A percentile compares a stretch with the other conserved stretches of the same genome.
These are phyloP conservation scores for Stegodyphus dumicola DNA, from an alignment of 1,140 invertebrate species.

Conservation along the genomic window DNA sequence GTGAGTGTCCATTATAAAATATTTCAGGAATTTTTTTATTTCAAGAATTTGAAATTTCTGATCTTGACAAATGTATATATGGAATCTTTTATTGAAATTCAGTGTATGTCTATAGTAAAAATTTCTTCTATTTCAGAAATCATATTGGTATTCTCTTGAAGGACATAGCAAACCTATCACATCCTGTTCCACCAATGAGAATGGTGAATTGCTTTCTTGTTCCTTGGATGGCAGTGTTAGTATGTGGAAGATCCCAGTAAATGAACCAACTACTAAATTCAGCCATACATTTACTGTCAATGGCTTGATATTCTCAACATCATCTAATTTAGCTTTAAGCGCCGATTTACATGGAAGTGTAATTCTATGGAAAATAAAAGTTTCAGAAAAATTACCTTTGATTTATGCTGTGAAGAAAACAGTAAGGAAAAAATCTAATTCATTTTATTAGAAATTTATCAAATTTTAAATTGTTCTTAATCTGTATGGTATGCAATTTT, in stretches of 20 bases:
- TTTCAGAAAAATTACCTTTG: background rate
- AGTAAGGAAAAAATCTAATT: background rate
- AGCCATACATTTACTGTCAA: constrained; percentile 16
- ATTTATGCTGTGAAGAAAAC: constrained; percentile 32
- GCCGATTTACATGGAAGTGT: constrained; percentile 34
- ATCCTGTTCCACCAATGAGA: constrained; percentile 26
- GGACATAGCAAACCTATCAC: constrained; percentile 48
- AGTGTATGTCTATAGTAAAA: no score
- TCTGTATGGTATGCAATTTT: background rate
- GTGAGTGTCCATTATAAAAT: no score
- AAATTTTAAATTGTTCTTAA: background rate
- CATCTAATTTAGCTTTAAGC: background rate
- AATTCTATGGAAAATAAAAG: constrained; percentile 28
- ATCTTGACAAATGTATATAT: no score
- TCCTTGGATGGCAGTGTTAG: constrained; percentile 49
- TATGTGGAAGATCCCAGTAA: constrained; percentile 26
- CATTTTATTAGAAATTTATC: background rate
- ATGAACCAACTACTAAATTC: background rate
- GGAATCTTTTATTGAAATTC: no score
- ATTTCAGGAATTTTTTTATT: no score
- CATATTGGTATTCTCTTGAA: constrained; percentile 40
- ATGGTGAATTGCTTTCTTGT: constrained; percentile 34
- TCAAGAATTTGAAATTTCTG: no score
- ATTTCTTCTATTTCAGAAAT: constrained; percentile 10
- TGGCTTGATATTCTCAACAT: background rate